phyloP scores from a whole-genome alignment of 2,797 vertebrate species.

The Dendrocincla tyrannina region DNA sequence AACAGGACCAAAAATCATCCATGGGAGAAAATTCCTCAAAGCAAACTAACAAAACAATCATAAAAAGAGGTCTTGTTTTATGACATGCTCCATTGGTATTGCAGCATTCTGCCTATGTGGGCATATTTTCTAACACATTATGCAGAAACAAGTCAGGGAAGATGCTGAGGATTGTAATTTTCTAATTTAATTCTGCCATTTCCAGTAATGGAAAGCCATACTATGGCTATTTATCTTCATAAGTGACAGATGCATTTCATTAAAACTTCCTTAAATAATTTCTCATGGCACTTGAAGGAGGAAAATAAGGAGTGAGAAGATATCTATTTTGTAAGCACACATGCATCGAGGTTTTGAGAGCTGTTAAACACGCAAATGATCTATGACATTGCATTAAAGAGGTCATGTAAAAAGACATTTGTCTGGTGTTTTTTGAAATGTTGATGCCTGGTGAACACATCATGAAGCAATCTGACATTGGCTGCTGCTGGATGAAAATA shows the following conservation, averaged over 20 bases:
- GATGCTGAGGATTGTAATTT: slow-evolving; percentile 81
- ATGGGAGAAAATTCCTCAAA: slow-evolving; percentile 45
- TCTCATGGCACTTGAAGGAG: slow-evolving; percentile 74
- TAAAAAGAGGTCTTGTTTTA: slow-evolving; percentile 71
- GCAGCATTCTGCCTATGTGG: slow-evolving; percentile 75
- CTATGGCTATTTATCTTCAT: slow-evolving; percentile 78
- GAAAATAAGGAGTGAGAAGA: slow-evolving; percentile 61
- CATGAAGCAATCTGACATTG: slow-evolving; percentile 48
- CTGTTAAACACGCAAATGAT: slow-evolving; percentile 63
- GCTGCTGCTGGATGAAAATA: slow-evolving; percentile 53
- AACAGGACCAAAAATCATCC: slow-evolving; percentile 28
- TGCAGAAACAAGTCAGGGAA: slow-evolving; percentile 78
- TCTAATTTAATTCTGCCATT: slow-evolving; percentile 83
- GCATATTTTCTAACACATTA: slow-evolving; percentile 82
- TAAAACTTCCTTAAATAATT: slow-evolving; percentile 82
- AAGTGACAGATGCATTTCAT: slow-evolving; percentile 83
- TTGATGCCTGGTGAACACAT: slow-evolving; percentile 61
- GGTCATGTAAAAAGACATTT: slow-evolving; percentile 67
- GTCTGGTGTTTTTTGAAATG: slow-evolving; percentile 48
- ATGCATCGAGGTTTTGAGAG: slow-evolving; percentile 64
- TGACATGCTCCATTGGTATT: slow-evolving; percentile 61
- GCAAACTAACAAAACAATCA: slow-evolving; percentile 67
- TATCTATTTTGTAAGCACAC: slow-evolving; percentile 69
- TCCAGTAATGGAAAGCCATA: slow-evolving; percentile 82
- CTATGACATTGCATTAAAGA: slow-evolving; percentile 68